Conservation (phyloP, 2,888 invertebrate genomes). For the Vanessa cardui region DNA sequence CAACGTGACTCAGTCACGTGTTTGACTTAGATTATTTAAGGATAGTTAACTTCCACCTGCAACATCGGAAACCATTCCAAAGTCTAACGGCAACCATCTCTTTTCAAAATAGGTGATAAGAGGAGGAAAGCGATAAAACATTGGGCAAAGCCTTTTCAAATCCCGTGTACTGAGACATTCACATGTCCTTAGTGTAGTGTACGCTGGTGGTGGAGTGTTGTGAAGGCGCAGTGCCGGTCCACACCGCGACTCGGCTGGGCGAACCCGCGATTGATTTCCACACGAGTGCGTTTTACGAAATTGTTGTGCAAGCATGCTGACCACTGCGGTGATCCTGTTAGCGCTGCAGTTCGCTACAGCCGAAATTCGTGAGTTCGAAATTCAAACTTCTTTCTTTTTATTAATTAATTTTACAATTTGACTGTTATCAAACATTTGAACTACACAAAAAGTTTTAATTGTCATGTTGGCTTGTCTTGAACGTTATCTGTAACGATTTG, state of each 20-base stretch:
- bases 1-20: conserved; percentile 21
- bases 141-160: conserved; percentile 37
- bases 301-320: conserved; percentile 69
- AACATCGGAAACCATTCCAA: conserved; percentile 28
- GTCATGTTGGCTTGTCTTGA: too few relatives aligned
- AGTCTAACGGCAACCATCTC: conserved; percentile 30
- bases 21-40: conserved; percentile 25
- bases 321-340: conserved; percentile 58
- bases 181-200: conserved; percentile 49
- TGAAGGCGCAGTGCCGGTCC: conserved; percentile 65
- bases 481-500: too few relatives aligned
- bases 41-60: conserved; percentile 34
- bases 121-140: conserved; percentile 41
- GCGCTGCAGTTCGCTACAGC: conserved; percentile 67
- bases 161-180: conserved; percentile 57
- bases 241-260: conserved; percentile 69
- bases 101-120: conserved; percentile 26
- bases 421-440: background rate
- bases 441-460: too few relatives aligned
- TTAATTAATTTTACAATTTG: background rate
- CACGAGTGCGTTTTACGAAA: conserved; percentile 53
- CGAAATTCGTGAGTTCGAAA: conserved; percentile 70
- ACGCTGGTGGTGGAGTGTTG: conserved; percentile 46
- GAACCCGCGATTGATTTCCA: conserved; percentile 51
- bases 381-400: background rate